Base-by-base conservation (phyloP, 1,140 invertebrate genomes). In the Cydia strobilella region DNA sequence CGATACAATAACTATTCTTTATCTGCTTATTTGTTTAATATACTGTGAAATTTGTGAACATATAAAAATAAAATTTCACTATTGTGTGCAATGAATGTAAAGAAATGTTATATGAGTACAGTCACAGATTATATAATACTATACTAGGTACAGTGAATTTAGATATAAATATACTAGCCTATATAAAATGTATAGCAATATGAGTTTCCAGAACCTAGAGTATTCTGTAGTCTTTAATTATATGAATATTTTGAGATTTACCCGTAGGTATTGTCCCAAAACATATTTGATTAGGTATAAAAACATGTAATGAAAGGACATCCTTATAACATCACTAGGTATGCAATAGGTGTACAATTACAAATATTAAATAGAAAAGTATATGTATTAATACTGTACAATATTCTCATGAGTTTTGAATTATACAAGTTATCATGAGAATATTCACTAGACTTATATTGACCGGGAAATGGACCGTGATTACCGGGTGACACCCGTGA, bases 91-190 rank as follows among this genome's bases (percentile, higher is more conserved):
- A 48, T 48, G 45, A 48, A 48, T 48, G 45, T 48, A 48, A 13
- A 48, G 45, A 48, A 48, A 51, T 51, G 15, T 51, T 51, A n/a
- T 51, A 51, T 51, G 15, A 51, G n/a, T 51, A 51, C 48, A 51
- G 48, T 51, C n/a, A n/a, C n/a, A n/a, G n/a, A n/a, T n/a, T n/a
- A n/a, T n/a, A n/a, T n/a, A n/a, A n/a, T n/a, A n/a, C n/a, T n/a
- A n/a, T n/a, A n/a, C n/a, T n/a, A n/a, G n/a, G n/a, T n/a, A n/a
- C 48, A 51, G 48, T 51, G 13, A 18, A 51, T 51, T 51, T 51
- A 51, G 42, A 45, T 45, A 45, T 31, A 31, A 3, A 4, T 45
- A 45, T 48, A 48, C 51, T 59, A 20, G 51, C 3, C 20, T 20
- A 59, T 23, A 20, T 59, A 59, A 59, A 59, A 59, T 10, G 2